These are phyloP conservation scores for Chlorodrepanis virens DNA, from an alignment of 2,113 vertebrate species.

Conservation along the genomic window DNA sequence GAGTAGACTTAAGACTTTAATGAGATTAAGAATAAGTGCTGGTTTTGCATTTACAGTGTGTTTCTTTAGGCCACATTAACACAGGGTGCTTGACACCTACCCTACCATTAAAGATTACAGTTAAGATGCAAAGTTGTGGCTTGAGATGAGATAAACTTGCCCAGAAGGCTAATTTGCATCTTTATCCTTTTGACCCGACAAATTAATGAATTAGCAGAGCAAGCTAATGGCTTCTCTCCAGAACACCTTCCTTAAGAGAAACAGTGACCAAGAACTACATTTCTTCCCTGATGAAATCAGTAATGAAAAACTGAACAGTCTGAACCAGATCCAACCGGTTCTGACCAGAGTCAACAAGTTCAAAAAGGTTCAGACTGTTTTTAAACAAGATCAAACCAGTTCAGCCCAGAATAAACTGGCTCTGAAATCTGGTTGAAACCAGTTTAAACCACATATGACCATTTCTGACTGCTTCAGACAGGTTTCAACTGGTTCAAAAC, in stretches of 20 bases:
- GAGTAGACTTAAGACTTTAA: not conserved
- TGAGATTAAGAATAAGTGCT: not conserved
- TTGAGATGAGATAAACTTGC: not conserved
- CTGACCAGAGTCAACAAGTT: not conserved
- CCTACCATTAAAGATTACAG: not conserved
- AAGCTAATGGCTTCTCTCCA: not conserved
- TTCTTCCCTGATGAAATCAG: not conserved
- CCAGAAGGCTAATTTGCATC: not conserved
- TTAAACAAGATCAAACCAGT: not conserved
- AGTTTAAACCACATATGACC: not conserved
- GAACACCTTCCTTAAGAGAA: not conserved
- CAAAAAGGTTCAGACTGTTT: fast-evolving
- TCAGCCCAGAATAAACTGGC: not conserved
- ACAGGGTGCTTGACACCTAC: not conserved
- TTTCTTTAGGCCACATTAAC: not conserved
- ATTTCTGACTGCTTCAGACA: not conserved
- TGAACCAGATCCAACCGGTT: fast-evolving
- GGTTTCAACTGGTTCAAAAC: fast-evolving
- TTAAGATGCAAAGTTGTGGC: not conserved
- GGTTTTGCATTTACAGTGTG: not conserved
- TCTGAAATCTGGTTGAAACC: fast-evolving
- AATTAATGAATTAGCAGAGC: not conserved
- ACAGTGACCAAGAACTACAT: not conserved
- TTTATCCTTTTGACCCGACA: not conserved
- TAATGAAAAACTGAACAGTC: not conserved